Base-by-base conservation (phyloP, 2,888 invertebrate genomes). In the Ramazzottius varieornatus region DNA sequence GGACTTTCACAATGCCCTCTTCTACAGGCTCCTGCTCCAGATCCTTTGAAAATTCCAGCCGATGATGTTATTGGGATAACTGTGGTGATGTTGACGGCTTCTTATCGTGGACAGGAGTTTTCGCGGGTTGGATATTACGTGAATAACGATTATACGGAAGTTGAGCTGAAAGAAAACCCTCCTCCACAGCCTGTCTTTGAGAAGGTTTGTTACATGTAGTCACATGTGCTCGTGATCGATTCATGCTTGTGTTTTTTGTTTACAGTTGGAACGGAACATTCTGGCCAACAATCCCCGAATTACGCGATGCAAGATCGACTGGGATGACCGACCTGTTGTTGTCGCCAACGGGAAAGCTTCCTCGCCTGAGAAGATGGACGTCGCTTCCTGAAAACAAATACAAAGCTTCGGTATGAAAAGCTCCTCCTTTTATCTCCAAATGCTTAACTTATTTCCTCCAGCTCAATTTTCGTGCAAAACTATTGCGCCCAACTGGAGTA, bases 51-150 rank as follows among this genome's bases (percentile, higher is more conserved):
- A 72, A 96, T 98, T 71, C 96, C 96, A 1, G 86, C 88, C 71
- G 89, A 88, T 69, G 96, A 98, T 78, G 91, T 91, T 40, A 82
- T 96, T n/a, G 98, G 96, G 20, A 96, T 98, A 1, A 96, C 96
- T 0, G 94, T 98, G 1, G 90, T 98, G 0, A 78, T 98, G 24
- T 78, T 98, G 64, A 93, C 93, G 1, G 94, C 94, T 77, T 88
- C 89, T 0, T 96, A 94, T 74, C 80, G 87, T 70, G 83, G 83
- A 33, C 8, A 92, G 87, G 78, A 79, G 69, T 77, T 77, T 69
- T 75, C 77, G 46, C 70, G 77, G 34, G 76, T 77, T 33, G 74
- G 94, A 94, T 99, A 96, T 76, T 98, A 94, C 74, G 94, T 98
- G 66, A 94, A 94, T 74, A 96, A 94, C 73, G 94, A 94, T 74